Percentiles rank a stretch among this genome's conserved stretches.
These are phyloP conservation scores for Alauda arvensis DNA, from an alignment of 2,797 vertebrate genomes.

Conservation along the genomic window DNA sequence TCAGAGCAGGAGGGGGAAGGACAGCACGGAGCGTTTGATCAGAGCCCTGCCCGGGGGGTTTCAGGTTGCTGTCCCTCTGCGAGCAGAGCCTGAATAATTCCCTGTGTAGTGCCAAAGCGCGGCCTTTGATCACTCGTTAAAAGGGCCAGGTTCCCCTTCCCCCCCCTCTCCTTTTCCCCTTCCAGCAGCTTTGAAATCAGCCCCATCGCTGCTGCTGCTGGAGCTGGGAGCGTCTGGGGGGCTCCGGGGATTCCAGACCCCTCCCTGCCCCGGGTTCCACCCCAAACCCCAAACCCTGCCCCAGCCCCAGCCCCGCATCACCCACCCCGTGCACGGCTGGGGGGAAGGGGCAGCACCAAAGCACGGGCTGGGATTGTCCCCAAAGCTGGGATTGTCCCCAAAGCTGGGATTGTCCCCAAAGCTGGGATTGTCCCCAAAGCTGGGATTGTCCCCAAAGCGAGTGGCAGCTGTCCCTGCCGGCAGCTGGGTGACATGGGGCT, in stretches of 20 bases:
- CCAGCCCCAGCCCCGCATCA: no score
- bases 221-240: background rate
- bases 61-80: slow-evolving; percentile 21
- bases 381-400: background rate
- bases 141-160: background rate
- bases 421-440: background rate
- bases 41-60: background rate
- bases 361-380: background rate
- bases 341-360: background rate
- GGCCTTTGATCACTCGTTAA: slow-evolving; percentile 49
- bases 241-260: accelerated
- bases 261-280: background rate
- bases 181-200: slow-evolving; percentile 28
- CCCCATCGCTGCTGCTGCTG: background rate
- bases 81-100: slow-evolving; percentile 54
- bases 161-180: background rate
- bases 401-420: background rate
- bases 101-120: slow-evolving; percentile 33
- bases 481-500: background rate
- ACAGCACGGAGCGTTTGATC: slow-evolving; percentile 37
- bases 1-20: background rate
- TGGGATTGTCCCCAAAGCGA: background rate
- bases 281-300: background rate
- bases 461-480: background rate
- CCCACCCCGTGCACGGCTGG: no score